Base-by-base conservation (phyloP, 2,888 invertebrate genomes). In the Cephonodes hylas region DNA sequence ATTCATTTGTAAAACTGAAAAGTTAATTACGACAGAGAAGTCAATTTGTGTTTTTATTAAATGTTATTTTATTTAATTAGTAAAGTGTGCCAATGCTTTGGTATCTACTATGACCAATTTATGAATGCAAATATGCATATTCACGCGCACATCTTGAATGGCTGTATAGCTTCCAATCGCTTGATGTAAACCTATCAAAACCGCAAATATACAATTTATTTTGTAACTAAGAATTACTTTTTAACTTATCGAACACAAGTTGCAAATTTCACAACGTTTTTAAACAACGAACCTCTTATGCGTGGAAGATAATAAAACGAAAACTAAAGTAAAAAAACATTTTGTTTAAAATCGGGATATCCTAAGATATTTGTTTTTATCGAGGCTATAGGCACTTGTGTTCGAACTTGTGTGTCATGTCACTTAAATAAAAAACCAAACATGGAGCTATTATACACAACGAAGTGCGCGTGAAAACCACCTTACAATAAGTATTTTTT, bases 61-160 rank as follows among this genome's bases (percentile, higher is more conserved):
- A 48, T 48, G 25, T 42, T 48, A 38, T 48, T 60, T 72, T 68
- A 64, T 66, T 72, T 70, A 68, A 67, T 76, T 75, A 67, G 70
- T 72, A 70, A 75, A 68, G 73, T 81, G 83, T 85, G 82, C 83
- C 84, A 84, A 84, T 76, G 75, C 77, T 77, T 78, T 80, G 72
- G 69, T 74, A 76, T 77, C 69, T 67, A 67, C 69, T 72, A 76
- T 70, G 76, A 82, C 77, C 82, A 83, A 81, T 75, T 38, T 60
- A 38, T 67, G 69, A 58, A 67, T 64, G 59, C 69, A 67, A 71
- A 65, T 56, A 64, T 59, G 13, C n/a, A 60, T 42, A 25, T 60
- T 53, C 60, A 60, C 59, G 10, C 61, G 53, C 53, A 53, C 48
- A 27, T 22, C 23, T 60, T 18, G 34, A 22, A 23, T 23, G 22